phyloP scores from a whole-genome alignment of 2,888 invertebrate species.

The Drosophila limbata region DNA sequence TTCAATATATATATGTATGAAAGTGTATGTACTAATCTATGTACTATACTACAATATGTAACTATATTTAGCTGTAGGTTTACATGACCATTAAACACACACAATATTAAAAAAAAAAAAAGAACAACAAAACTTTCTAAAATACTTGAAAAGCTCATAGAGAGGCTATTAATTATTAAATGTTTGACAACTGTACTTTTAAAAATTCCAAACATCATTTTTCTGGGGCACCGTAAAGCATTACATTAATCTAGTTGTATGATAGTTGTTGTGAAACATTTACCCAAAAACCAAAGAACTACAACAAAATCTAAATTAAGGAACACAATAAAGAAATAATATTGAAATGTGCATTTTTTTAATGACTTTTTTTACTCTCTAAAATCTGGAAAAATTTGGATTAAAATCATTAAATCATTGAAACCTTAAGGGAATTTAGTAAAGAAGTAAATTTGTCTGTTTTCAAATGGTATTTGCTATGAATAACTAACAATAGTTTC shows the following conservation, averaged over 20 bases:
- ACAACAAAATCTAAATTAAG: conserved; percentile 38
- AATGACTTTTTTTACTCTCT: background rate
- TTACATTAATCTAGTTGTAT: conserved; percentile 62
- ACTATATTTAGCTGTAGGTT: conserved; percentile 55
- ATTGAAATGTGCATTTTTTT: background rate
- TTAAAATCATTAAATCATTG: too few relatives aligned
- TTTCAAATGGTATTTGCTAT: too few relatives aligned
- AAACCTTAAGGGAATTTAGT: too few relatives aligned
- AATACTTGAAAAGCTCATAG: conserved; percentile 24
- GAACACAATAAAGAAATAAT: conserved; percentile 39
- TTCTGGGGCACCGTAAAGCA: conserved; percentile 40
- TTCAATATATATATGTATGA: conserved; percentile 20
- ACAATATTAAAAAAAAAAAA: conserved; percentile 9
- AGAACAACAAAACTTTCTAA: conserved; percentile 1
- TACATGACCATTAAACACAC: conserved; percentile 42
- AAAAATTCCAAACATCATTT: conserved; percentile 15
- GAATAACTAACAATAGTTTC: background rate
- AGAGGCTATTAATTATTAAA: conserved; percentile 34
- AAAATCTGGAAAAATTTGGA: too few relatives aligned
- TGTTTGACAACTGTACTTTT: conserved; percentile 36
- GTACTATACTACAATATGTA: conserved; percentile 40
- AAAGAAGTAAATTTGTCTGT: too few relatives aligned
- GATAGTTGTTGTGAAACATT: conserved; percentile 76
- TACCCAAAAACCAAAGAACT: conserved; percentile 49
- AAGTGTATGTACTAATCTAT: conserved; percentile 16